Evolutionary conservation across 2,113 vertebrate species (phyloP).

Genomic region (Chroicocephalus ridibundus): DNA sequence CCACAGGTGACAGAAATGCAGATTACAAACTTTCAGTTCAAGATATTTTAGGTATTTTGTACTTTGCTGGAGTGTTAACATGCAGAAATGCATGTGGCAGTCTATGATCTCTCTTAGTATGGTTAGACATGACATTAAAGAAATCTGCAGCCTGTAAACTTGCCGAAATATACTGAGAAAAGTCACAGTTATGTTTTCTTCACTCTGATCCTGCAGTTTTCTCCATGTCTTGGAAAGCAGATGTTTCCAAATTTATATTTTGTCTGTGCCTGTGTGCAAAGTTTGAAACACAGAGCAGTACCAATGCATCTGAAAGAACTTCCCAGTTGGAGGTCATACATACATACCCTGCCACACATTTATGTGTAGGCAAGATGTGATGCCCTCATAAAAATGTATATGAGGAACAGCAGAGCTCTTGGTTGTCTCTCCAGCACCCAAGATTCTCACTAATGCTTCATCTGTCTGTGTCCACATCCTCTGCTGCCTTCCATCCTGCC

Average conservation of each 20-base stretch:
- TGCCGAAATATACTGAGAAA: neutral
- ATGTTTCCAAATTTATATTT: neutral
- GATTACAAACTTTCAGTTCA: neutral
- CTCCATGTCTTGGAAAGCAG: neutral
- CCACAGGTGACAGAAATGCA: neutral
- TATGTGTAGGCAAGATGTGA: neutral
- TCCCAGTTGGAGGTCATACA: neutral
- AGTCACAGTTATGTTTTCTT: neutral
- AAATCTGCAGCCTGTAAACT: neutral
- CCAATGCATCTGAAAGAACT: neutral
- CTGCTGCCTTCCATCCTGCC: neutral
- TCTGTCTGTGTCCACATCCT: neutral
- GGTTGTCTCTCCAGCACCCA: neutral
- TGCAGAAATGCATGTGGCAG: neutral
- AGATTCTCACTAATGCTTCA: neutral
- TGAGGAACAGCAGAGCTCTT: neutral
- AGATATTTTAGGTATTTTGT: neutral
- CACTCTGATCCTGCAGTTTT: neutral
- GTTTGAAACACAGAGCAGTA: neutral
- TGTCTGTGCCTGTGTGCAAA: neutral
- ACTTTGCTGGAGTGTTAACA: neutral
- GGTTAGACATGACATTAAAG: neutral
- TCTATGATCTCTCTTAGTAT: neutral
- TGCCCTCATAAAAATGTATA: neutral
- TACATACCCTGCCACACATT: neutral